phyloP scores from a whole-genome alignment of 1,140 invertebrate genomes.

The Epicauta chinensis region DNA sequence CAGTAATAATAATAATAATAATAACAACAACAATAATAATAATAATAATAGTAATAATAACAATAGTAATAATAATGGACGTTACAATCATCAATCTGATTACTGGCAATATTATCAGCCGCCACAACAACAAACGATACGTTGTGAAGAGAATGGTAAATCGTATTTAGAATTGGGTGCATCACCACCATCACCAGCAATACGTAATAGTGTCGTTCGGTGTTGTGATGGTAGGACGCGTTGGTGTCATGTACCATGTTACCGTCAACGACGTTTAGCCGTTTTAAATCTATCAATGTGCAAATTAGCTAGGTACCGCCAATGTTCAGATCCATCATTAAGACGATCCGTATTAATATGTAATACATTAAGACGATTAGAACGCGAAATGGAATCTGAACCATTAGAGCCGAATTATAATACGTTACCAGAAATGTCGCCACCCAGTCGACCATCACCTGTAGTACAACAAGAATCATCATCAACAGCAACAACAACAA shows the following conservation, averaged over 20 bases:
- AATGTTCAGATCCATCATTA: constrained; percentile 84
- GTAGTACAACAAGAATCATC: constrained; percentile 28
- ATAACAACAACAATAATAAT: too few species aligned
- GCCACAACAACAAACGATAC: constrained; percentile 68
- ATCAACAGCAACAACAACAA: too few species aligned
- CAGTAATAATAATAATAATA: too few species aligned
- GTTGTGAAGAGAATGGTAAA: constrained; percentile 83
- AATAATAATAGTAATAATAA: background rate
- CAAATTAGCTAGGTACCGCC: constrained; percentile 81
- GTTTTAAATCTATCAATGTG: constrained; percentile 90
- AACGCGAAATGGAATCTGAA: constrained; percentile 74
- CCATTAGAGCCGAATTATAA: constrained; percentile 38
- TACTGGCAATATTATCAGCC: constrained; percentile 49
- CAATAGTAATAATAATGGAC: constrained; percentile 30
- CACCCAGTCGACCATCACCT: constrained; percentile 44
- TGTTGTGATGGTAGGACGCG: constrained; percentile 62
- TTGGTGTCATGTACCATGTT: constrained; percentile 72
- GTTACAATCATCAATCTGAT: constrained; percentile 41
- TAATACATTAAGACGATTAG: constrained; percentile 85
- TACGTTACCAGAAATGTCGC: constrained; percentile 40
- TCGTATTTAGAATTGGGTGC: constrained; percentile 80
- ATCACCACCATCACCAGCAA: constrained; percentile 52
- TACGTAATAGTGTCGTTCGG: constrained; percentile 34
- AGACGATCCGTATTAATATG: constrained; percentile 89
- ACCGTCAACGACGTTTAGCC: constrained; percentile 76